Evolutionary conservation across 92 coral and sea anemone species (phyloP).

Genomic region (Epizoanthus ramosus): DNA sequence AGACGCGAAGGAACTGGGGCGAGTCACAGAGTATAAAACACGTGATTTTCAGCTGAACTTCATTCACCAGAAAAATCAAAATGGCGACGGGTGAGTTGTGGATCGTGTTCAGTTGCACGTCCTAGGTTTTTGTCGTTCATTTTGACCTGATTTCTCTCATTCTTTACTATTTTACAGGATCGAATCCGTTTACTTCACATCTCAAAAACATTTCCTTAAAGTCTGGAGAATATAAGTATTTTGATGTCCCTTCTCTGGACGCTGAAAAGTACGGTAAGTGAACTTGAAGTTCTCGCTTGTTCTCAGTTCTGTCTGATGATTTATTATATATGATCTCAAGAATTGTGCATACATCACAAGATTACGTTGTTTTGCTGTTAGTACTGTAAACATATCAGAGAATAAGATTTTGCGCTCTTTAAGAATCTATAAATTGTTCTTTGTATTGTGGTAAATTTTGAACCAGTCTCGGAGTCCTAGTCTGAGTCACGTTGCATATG

Average conservation of each 20-base stretch:
- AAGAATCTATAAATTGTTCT: too few relatives aligned
- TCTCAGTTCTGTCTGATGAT: too few relatives aligned
- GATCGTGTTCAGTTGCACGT: conserved; percentile 8
- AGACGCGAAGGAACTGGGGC: conserved; percentile 5
- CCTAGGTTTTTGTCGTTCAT: neutral
- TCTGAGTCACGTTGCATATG: neutral
- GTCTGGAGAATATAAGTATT: conserved; percentile 78
- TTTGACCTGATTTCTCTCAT: neutral
- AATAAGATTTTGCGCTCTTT: too few relatives aligned
- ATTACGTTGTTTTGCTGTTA: too few relatives aligned
- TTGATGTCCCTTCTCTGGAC: conserved; percentile 80
- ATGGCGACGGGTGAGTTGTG: conserved; percentile 72
- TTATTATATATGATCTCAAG: neutral
- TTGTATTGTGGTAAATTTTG: neutral
- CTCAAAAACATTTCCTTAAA: conserved; percentile 73
- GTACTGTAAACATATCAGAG: too few relatives aligned
- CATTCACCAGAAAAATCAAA: conserved; percentile 24
- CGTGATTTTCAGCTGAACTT: conserved; percentile 34
- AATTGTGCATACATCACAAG: neutral
- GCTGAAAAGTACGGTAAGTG: conserved; percentile 83
- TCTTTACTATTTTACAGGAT: conserved; percentile 42
- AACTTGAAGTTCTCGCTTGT: too few relatives aligned
- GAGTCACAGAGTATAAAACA: conserved; percentile 30
- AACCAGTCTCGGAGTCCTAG: neutral
- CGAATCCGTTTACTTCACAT: conserved; percentile 73